phyloP scores from a whole-genome alignment of 2,797 vertebrate species.

The Tangara arthus region DNA sequence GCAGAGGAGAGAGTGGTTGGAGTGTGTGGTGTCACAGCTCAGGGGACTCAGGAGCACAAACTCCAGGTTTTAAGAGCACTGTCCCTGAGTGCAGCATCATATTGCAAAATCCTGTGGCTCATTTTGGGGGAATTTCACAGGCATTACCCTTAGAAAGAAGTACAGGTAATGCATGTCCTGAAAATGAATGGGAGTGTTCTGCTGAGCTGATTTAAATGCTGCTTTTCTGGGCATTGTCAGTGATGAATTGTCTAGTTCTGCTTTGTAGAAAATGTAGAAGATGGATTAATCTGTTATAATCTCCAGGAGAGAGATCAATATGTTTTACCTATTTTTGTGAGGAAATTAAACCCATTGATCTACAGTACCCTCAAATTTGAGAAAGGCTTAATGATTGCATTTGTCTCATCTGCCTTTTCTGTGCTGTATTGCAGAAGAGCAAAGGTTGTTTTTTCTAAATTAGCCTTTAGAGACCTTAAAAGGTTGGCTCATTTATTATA shows the following conservation, averaged over 20 bases:
- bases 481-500: background rate
- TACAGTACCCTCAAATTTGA: background rate
- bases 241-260: background rate
- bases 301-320: background rate
- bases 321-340: background rate
- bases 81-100: background rate
- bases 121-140: background rate
- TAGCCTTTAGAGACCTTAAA: background rate
- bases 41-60: background rate
- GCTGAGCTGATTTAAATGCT: background rate
- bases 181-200: background rate
- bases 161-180: background rate
- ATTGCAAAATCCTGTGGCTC: background rate
- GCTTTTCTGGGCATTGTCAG: background rate
- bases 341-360: background rate
- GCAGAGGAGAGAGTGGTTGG: background rate
- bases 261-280: background rate
- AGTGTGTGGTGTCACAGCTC: background rate
- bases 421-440: background rate
- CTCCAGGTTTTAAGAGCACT: background rate
- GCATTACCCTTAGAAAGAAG: background rate
- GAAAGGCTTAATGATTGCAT: background rate
- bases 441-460: background rate
- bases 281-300: background rate
- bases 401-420: constrained; percentile 1